phyloP scores from a whole-genome alignment of 2,888 invertebrate genomes.

The Trissolcus japonicus region DNA sequence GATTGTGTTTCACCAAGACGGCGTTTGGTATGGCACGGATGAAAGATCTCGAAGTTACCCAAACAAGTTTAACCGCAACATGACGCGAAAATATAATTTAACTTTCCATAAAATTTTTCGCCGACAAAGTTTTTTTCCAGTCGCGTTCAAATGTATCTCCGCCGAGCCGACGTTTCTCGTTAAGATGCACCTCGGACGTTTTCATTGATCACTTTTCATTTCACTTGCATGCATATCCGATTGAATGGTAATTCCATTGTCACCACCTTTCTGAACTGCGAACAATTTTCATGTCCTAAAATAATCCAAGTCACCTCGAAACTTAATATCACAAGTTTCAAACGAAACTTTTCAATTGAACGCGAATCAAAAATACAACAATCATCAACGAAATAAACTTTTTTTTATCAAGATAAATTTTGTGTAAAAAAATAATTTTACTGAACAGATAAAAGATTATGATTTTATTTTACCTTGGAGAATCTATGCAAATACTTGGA shows the following conservation, averaged over 20 bases:
- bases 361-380: too few species aligned
- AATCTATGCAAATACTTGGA: too few species aligned
- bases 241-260: neutral
- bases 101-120: constrained; percentile 1
- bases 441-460: too few species aligned
- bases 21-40: neutral
- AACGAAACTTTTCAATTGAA: neutral
- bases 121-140: neutral
- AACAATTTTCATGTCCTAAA: neutral
- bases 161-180: neutral
- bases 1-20: too few species aligned
- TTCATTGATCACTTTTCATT: neutral
- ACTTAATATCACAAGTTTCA: neutral
- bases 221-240: neutral
- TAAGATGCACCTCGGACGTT: neutral
- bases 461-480: too few species aligned
- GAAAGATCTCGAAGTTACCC: neutral
- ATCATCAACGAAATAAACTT: too few species aligned
- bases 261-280: neutral
- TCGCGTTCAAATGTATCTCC: neutral
- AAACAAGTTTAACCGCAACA: constrained; percentile 7
- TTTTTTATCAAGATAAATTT: too few species aligned
- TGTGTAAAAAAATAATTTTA: too few species aligned
- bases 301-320: neutral
- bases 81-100: constrained; percentile 4